A percentile compares a stretch with the other conserved stretches of the same genome.
Evolutionary conservation across 2,888 invertebrate genomes (phyloP).

Genomic region (Drosophila peninsularis): DNA sequence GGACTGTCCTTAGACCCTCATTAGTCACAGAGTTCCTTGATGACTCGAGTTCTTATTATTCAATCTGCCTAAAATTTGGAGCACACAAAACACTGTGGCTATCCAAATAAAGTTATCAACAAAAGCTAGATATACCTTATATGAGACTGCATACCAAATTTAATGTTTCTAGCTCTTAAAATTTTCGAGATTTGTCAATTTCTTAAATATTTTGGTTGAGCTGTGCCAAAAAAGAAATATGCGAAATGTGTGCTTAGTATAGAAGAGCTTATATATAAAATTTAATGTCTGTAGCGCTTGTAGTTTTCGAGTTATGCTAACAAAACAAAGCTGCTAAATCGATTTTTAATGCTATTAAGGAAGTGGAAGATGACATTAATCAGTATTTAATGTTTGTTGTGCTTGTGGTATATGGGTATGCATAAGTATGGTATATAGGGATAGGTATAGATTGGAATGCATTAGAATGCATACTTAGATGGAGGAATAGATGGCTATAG

Average conservation of each 20-base stretch:
- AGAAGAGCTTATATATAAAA: background rate
- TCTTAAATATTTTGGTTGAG: background rate
- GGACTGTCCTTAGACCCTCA: too few species aligned
- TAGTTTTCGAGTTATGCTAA: background rate
- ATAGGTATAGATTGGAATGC: too few species aligned
- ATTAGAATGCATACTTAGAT: too few species aligned
- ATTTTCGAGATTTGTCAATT: background rate
- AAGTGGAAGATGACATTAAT: background rate
- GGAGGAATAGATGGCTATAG: too few species aligned
- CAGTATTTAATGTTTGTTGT: background rate
- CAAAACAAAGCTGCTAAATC: background rate
- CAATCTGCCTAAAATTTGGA: too few species aligned
- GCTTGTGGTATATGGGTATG: too few species aligned
- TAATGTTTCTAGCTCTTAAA: background rate
- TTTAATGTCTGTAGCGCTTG: background rate
- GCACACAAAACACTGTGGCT: background rate
- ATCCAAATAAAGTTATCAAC: background rate
- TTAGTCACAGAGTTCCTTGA: background rate
- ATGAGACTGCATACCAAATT: background rate
- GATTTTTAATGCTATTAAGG: slow-evolving; percentile 1
- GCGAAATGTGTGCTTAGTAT: background rate
- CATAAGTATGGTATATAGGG: too few species aligned
- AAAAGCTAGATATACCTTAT: background rate
- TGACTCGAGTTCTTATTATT: background rate
- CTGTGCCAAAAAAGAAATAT: background rate